phyloP scores from a whole-genome alignment of 2,113 vertebrate species.

The Bos javanicus region DNA sequence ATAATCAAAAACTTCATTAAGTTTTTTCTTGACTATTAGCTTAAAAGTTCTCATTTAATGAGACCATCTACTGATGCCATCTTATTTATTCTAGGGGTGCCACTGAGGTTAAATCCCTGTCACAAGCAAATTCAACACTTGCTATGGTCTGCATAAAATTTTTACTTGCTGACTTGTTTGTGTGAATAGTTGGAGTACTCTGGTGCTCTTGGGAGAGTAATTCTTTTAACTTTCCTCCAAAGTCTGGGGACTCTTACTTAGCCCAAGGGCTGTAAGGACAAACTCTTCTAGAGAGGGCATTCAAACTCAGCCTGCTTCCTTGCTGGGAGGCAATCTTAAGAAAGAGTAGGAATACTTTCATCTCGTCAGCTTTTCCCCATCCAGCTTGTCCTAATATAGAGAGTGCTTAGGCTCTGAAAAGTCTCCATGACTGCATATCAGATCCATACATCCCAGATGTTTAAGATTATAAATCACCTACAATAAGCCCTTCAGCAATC shows the following conservation, averaged over 20 bases:
- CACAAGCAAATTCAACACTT: not conserved
- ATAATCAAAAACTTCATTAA: not conserved
- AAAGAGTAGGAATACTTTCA: not conserved
- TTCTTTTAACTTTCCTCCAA: not conserved
- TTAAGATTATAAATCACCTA: not conserved
- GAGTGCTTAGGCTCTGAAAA: not conserved
- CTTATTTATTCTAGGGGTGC: not conserved
- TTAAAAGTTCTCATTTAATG: not conserved
- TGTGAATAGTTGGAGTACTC: not conserved
- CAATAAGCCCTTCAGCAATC: not conserved
- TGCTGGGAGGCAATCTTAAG: not conserved
- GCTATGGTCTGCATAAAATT: not conserved
- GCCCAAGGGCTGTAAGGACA: too few relatives aligned
- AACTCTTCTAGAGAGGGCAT: accelerated
- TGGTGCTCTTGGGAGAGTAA: not conserved
- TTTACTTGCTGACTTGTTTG: constrained; percentile 16
- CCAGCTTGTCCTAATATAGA: not conserved
- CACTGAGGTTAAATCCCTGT: not conserved
- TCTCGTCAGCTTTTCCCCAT: not conserved
- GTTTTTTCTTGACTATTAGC: not conserved
- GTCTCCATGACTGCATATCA: not conserved
- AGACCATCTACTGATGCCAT: not conserved
- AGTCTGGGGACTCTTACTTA: not conserved
- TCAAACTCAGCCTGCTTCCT: not conserved
- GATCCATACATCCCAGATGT: not conserved